These are phyloP conservation scores for Actinemys pallida DNA, from an alignment of 2,113 vertebrate species.

Conservation along the genomic window DNA sequence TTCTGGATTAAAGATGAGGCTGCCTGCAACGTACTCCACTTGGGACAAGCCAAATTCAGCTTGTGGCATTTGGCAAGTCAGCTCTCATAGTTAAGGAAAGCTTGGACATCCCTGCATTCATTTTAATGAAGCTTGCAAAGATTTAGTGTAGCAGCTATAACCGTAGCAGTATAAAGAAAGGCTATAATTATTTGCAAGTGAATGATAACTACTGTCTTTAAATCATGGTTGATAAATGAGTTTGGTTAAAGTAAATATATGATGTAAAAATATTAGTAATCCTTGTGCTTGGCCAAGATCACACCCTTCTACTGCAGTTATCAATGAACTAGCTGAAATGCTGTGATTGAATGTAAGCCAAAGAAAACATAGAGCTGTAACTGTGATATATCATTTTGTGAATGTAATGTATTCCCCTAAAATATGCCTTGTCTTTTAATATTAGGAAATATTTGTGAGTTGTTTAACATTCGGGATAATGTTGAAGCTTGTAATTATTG, in stretches of 20 bases:
- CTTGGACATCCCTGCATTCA: not conserved
- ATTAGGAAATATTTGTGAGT: constrained; percentile 33
- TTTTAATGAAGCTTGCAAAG: not conserved
- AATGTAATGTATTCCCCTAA: not conserved
- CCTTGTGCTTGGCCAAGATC: constrained; percentile 40
- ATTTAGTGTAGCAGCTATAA: constrained; percentile 9
- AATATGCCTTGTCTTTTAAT: constrained; percentile 13
- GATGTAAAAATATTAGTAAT: constrained; percentile 54
- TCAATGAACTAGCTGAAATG: constrained; percentile 51
- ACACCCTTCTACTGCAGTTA: constrained; percentile 30
- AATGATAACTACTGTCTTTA: constrained; percentile 25
- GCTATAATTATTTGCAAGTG: constrained; percentile 27
- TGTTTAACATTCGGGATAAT: not conserved
- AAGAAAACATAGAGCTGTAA: not conserved
- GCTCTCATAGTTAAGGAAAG: not conserved
- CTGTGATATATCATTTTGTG: not conserved
- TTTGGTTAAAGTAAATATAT: constrained; percentile 45
- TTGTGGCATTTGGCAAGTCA: not conserved
- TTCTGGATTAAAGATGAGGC: not conserved
- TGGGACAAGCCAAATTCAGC: not conserved
- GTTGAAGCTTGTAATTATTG: constrained; percentile 27
- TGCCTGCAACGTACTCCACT: not conserved
- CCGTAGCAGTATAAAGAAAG: not conserved
- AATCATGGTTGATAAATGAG: constrained; percentile 50
- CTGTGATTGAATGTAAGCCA: constrained; percentile 25